A percentile compares a stretch with the other conserved stretches of the same genome.
These are phyloP conservation scores for Rhamphomyia laevipes DNA, from an alignment of 2,888 invertebrate genomes.

Conservation along the genomic window DNA sequence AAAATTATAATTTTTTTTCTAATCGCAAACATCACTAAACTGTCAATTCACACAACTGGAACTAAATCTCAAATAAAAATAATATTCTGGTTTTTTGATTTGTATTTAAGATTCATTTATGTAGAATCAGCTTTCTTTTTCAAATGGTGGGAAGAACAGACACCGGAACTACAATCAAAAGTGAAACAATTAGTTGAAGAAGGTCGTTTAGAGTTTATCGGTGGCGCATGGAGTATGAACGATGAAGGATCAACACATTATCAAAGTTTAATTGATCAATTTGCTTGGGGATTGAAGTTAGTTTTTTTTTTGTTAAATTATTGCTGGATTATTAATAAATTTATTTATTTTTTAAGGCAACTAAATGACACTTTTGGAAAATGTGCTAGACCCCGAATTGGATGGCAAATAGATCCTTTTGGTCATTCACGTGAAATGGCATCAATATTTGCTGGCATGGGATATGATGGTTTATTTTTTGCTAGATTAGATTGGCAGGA, in stretches of 20 bases:
- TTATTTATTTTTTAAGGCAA: slow-evolving; percentile 34
- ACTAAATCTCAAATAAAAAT: no score
- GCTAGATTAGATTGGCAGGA: slow-evolving; percentile 82
- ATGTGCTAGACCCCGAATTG: slow-evolving; percentile 62
- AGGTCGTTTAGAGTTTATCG: slow-evolving; percentile 65
- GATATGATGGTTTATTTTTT: slow-evolving; percentile 77
- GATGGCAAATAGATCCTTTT: slow-evolving; percentile 83
- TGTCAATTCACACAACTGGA: no score
- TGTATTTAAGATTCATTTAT: slow-evolving; percentile 67
- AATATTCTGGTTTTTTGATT: not conserved
- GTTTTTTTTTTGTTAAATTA: slow-evolving; percentile 1
- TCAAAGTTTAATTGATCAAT: slow-evolving; percentile 58
- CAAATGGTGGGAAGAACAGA: slow-evolving; percentile 72
- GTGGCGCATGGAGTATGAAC: slow-evolving; percentile 79
- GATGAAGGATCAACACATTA: slow-evolving; percentile 63
- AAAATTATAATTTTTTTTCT: no score
- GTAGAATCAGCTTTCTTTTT: slow-evolving; percentile 81
- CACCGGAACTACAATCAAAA: slow-evolving; percentile 42
- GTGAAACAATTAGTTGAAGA: slow-evolving; percentile 56
- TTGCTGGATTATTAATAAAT: not conserved
- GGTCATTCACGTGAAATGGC: slow-evolving; percentile 83
- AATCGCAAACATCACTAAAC: no score
- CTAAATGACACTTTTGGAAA: slow-evolving; percentile 59
- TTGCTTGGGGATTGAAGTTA: slow-evolving; percentile 54
- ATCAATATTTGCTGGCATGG: slow-evolving; percentile 67